These are phyloP conservation scores for Melanocharis versteri DNA, from an alignment of 2,113 vertebrate species.

Conservation along the genomic window DNA sequence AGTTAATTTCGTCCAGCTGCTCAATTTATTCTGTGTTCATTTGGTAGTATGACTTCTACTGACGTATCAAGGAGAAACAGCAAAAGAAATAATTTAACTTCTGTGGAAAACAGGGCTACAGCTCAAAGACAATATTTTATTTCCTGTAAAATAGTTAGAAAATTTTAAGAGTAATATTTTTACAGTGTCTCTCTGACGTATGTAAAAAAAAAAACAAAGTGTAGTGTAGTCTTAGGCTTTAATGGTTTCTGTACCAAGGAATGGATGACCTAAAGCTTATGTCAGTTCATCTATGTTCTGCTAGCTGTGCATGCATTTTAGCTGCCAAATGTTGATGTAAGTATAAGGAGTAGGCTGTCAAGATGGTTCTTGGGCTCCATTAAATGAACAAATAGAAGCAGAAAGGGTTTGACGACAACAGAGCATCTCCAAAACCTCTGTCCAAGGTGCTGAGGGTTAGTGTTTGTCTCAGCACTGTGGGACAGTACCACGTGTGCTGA, in stretches of 20 bases:
- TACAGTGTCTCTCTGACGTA: neutral
- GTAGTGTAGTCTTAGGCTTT: neutral
- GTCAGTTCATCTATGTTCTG: neutral
- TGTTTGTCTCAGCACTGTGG: rapidly evolving
- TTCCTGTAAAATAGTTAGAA: neutral
- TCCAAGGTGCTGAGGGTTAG: conserved; percentile 28
- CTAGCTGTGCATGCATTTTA: neutral
- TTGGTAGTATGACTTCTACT: neutral
- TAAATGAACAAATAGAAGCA: too few species aligned
- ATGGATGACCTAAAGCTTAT: neutral
- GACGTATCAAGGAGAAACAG: neutral
- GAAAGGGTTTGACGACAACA: rapidly evolving
- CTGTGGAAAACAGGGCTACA: neutral
- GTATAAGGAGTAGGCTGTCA: neutral
- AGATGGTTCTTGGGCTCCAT: neutral
- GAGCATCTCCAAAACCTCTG: neutral
- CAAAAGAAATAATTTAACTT: neutral
- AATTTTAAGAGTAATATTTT: neutral
- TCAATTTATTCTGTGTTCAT: neutral
- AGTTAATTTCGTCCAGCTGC: neutral
- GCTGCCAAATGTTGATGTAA: neutral
- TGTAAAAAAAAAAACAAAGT: neutral
- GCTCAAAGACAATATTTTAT: neutral
- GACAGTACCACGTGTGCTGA: rapidly evolving
- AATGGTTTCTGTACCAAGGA: neutral